Conservation (phyloP, 2,113 vertebrate genomes). For the Condylura cristata region DNA sequence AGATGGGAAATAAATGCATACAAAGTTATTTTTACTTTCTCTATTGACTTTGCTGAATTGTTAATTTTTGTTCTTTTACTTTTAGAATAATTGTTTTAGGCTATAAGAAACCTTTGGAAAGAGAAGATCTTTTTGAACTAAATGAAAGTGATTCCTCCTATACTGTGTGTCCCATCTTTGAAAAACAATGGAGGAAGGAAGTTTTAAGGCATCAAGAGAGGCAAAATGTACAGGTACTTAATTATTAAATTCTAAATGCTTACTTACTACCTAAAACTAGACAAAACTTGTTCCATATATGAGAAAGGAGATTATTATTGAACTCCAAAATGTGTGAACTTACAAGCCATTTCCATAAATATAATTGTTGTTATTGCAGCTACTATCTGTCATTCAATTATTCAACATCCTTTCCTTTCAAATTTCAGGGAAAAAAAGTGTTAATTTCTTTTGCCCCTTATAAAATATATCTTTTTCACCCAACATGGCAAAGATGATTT, state of each 20-base stretch:
- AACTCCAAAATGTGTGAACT: not conserved
- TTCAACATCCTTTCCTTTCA: not conserved
- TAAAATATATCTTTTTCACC: not conserved
- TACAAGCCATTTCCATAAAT: not conserved
- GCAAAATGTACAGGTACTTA: constrained; percentile 48
- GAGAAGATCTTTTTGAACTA: constrained; percentile 80
- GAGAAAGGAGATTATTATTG: not conserved
- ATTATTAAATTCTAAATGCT: not conserved
- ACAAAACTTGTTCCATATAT: not conserved
- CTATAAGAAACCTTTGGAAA: constrained; percentile 81
- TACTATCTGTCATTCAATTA: not conserved
- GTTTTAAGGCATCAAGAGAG: constrained; percentile 43
- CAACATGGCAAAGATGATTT: not conserved
- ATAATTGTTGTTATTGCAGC: not conserved
- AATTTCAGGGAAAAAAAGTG: not conserved
- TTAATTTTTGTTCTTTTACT: constrained; percentile 21
- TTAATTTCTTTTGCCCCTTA: not conserved
- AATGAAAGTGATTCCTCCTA: constrained; percentile 76
- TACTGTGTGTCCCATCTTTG: constrained; percentile 77
- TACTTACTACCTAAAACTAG: not conserved
- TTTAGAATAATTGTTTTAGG: constrained; percentile 78
- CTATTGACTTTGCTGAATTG: not conserved
- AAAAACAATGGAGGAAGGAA: constrained; percentile 83
- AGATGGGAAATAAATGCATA: not conserved
- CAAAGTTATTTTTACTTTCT: not conserved